Percentiles rank a stretch among this genome's conserved stretches.
These are phyloP conservation scores for Melanaphis sacchari DNA, from an alignment of 1,140 invertebrate species.

Conservation along the genomic window DNA sequence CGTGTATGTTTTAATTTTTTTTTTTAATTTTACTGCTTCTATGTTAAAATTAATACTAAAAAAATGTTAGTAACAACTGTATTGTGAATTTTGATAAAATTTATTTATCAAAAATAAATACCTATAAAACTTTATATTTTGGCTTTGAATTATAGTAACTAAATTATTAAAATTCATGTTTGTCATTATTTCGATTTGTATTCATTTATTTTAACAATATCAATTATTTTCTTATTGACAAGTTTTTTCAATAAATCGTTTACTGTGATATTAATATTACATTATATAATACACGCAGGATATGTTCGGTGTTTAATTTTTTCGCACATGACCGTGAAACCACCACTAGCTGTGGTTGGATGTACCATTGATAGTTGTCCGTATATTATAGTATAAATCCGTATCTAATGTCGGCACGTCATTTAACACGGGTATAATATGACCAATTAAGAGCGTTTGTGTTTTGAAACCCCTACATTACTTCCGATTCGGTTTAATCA, in stretches of 20 bases:
- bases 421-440: conserved; percentile 49
- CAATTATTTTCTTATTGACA: not conserved
- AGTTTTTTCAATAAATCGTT: not conserved
- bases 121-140: not conserved
- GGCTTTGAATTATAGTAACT: not conserved
- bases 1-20: not conserved
- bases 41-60: not conserved
- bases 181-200: not conserved
- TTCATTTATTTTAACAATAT: not conserved
- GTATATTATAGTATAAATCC: not conserved
- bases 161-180: not conserved
- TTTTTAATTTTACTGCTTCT: not conserved
- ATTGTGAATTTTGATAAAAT: not conserved
- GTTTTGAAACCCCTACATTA: conserved; percentile 18
- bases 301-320: not conserved
- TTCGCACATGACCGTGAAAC: conserved; percentile 21
- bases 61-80: not conserved
- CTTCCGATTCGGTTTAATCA: conserved; percentile 34
- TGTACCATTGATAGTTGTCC: not conserved
- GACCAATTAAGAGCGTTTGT: conserved; percentile 42
- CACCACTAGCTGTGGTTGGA: not conserved
- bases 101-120: not conserved
- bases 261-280: not conserved
- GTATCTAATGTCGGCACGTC: conserved; percentile 30
- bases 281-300: not conserved